Percentiles rank a stretch among this genome's conserved stretches.
Conservation (phyloP, 2,113 vertebrate genomes). For the Eptatretus burgeri region DNA sequence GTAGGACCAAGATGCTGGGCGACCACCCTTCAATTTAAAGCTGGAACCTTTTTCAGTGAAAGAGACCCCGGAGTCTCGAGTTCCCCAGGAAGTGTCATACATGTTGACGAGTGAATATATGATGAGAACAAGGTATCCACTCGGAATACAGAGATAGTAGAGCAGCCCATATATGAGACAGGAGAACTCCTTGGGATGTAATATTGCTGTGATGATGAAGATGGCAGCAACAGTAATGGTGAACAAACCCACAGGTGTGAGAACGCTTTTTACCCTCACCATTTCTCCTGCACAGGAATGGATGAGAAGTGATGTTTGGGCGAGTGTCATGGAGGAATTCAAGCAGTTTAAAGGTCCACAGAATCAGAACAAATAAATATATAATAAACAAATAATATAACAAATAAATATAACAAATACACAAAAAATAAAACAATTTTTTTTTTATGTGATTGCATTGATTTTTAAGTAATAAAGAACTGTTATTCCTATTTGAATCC, state of each 20-base stretch:
- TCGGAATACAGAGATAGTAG: constrained; percentile 37
- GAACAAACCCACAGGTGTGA: constrained; percentile 30
- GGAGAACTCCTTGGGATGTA: constrained; percentile 25
- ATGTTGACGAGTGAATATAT: constrained; percentile 39
- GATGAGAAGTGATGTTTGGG: neutral
- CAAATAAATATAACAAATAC: too few relatives aligned
- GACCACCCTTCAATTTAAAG: constrained; percentile 13
- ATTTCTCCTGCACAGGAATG: constrained; percentile 20
- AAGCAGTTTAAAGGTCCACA: too few relatives aligned
- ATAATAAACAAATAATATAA: too few relatives aligned
- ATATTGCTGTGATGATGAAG: constrained; percentile 22
- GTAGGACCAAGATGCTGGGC: constrained; percentile 20
- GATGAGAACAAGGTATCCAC: constrained; percentile 30
- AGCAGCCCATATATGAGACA: constrained; percentile 30
- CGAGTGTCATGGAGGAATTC: neutral
- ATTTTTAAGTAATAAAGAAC: too few relatives aligned
- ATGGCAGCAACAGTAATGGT: constrained; percentile 23
- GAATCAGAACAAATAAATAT: too few relatives aligned
- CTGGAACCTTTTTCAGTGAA: constrained; percentile 9
- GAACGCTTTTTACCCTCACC: constrained; percentile 21
- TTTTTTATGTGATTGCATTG: too few relatives aligned
- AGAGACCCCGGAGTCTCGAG: constrained; percentile 23
- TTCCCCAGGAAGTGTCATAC: constrained; percentile 32
- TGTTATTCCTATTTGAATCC: too few relatives aligned
- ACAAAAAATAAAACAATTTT: too few relatives aligned